Conservation (phyloP, 2,113 vertebrate species). For the Tringa solitaria region DNA sequence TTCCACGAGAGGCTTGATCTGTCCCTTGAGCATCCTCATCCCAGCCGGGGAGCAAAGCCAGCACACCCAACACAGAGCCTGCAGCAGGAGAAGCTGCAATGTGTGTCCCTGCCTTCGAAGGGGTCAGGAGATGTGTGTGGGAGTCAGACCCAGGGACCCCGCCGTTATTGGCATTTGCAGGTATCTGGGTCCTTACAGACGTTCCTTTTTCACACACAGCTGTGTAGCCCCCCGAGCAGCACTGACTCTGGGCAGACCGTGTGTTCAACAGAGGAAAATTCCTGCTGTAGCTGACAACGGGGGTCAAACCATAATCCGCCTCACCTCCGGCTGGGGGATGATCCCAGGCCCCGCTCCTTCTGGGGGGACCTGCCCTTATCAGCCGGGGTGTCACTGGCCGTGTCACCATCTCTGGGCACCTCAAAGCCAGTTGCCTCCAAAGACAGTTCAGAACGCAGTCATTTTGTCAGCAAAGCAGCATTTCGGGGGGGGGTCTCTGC, state of each 20-base stretch:
- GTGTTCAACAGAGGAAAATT: too few relatives aligned
- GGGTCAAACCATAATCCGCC: too few relatives aligned
- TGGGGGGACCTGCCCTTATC: not conserved
- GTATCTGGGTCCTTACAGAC: not conserved
- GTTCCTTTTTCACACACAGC: not conserved
- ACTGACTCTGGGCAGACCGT: not conserved
- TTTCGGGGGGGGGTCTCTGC: too few relatives aligned
- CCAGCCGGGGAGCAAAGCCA: not conserved
- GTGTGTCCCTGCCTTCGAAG: too few relatives aligned
- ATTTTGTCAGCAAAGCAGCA: not conserved
- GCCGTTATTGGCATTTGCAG: not conserved
- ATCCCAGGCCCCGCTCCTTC: rapidly evolving
- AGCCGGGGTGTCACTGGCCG: rapidly evolving
- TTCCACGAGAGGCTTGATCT: not conserved
- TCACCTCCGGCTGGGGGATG: not conserved
- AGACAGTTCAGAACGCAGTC: not conserved
- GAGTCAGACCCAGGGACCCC: not conserved
- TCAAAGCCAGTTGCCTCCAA: not conserved
- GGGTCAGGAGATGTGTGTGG: not conserved
- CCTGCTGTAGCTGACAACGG: not conserved
- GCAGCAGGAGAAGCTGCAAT: not conserved
- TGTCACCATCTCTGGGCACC: not conserved
- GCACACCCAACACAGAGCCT: not conserved
- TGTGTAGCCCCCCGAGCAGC: not conserved
- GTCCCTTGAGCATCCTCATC: not conserved